A percentile compares a stretch with the other conserved stretches of the same genome.
Conservation (phyloP, 2,113 vertebrate genomes). For the Varanus salvator region DNA sequence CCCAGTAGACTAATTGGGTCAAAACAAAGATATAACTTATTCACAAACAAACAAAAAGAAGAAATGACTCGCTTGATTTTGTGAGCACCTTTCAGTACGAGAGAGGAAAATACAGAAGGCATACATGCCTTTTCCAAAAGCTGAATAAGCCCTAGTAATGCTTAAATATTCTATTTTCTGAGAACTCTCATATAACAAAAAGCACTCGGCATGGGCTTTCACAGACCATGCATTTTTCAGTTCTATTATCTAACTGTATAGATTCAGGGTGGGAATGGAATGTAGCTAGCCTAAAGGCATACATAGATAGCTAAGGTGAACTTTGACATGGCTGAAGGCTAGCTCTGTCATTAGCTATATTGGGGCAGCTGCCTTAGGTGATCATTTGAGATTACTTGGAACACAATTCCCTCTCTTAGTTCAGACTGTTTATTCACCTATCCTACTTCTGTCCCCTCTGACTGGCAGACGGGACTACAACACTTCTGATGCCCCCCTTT, state of each 20-base stretch:
- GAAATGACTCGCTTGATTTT: neutral
- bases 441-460: neutral
- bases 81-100: neutral
- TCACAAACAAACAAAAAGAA: neutral
- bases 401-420: neutral
- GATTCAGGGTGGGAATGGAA: neutral
- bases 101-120: neutral
- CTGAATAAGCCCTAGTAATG: neutral
- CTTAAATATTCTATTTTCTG: neutral
- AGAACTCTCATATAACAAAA: neutral
- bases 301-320: neutral
- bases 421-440: neutral
- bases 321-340: neutral
- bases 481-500: neutral
- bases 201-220: neutral
- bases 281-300: neutral
- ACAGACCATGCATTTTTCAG: neutral
- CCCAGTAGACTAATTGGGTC: slow-evolving; percentile 2
- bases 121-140: neutral
- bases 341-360: neutral
- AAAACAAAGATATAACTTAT: neutral
- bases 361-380: neutral
- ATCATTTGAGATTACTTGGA: neutral
- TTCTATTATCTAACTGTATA: neutral
- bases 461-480: too few species aligned